Conservation (phyloP, 2,888 invertebrate species). For the Limnephilus lunatus region DNA sequence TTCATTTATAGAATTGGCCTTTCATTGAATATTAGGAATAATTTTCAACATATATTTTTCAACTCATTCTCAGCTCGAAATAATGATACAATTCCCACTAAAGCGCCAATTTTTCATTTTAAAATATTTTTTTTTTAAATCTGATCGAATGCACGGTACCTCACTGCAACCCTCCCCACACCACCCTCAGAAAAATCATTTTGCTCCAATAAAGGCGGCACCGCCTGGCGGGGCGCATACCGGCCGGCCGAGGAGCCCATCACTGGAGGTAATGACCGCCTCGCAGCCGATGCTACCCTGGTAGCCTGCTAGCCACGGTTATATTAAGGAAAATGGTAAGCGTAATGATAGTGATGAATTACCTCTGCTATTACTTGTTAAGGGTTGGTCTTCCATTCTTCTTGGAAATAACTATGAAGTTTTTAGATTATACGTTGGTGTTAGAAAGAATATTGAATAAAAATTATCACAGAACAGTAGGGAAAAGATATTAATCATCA, state of each 20-base stretch:
- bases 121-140: neutral
- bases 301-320: neutral
- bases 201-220: constrained; percentile 66
- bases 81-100: too few species aligned
- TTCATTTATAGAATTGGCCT: too few species aligned
- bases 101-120: too few species aligned
- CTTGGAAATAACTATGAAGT: neutral
- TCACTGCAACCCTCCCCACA: constrained; percentile 11
- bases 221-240: constrained; percentile 60
- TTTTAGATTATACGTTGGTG: neutral
- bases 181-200: constrained; percentile 59
- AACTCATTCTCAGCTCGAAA: too few species aligned
- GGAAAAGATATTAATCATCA: too few species aligned
- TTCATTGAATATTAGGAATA: too few species aligned
- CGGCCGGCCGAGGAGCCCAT: constrained; percentile 56
- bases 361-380: neutral
- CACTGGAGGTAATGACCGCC: constrained; percentile 46
- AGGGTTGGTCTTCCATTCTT: neutral
- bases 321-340: neutral
- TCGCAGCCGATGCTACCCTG: neutral
- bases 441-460: too few species aligned
- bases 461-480: too few species aligned
- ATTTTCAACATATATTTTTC: too few species aligned
- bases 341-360: constrained; percentile 2
- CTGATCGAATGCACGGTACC: neutral